Conservation (phyloP, 2,888 invertebrate species). For the Acrobeloides nanus region DNA sequence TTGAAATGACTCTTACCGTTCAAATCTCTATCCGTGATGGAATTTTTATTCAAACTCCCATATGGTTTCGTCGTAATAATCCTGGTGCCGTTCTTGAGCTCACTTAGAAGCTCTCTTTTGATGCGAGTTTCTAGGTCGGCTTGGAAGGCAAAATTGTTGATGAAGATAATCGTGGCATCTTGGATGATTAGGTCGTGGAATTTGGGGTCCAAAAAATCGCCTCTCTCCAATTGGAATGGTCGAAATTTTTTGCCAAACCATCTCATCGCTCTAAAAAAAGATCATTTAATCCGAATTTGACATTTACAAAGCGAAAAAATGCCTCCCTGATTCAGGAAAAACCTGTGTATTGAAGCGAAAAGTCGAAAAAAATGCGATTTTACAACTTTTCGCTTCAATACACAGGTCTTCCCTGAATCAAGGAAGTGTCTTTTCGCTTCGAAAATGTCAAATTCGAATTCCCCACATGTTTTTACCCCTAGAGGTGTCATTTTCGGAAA, state of each 20-base stretch:
- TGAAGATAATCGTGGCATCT: constrained; percentile 74
- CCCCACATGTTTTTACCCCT: too few species aligned
- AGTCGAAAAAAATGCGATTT: too few species aligned
- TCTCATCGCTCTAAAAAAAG: constrained; percentile 80
- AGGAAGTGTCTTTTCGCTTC: too few species aligned
- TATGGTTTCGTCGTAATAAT: constrained; percentile 98
- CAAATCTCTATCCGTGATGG: constrained; percentile 88
- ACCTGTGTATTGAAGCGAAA: too few species aligned
- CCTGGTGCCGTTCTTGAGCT: constrained; percentile 64
- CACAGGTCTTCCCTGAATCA: too few species aligned
- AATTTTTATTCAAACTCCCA: constrained; percentile 95
- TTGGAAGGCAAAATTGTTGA: constrained; percentile 98
- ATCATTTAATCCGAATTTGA: constrained; percentile 3
- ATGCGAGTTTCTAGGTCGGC: constrained; percentile 81
- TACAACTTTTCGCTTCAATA: too few species aligned
- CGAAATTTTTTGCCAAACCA: constrained; percentile 95
- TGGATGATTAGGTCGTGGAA: constrained; percentile 84
- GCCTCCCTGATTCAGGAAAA: too few species aligned
- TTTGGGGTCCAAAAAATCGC: constrained; percentile 85
- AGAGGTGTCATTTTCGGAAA: too few species aligned
- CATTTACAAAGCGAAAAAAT: constrained; percentile 1
- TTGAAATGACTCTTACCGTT: constrained; percentile 69
- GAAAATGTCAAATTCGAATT: too few species aligned
- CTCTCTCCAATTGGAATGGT: constrained; percentile 61
- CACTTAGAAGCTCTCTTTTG: constrained; percentile 56